Percentiles rank a stretch among this genome's conserved stretches.
Evolutionary conservation across 2,797 vertebrate genomes (phyloP).

Genomic region (Propithecus perrieri): DNA sequence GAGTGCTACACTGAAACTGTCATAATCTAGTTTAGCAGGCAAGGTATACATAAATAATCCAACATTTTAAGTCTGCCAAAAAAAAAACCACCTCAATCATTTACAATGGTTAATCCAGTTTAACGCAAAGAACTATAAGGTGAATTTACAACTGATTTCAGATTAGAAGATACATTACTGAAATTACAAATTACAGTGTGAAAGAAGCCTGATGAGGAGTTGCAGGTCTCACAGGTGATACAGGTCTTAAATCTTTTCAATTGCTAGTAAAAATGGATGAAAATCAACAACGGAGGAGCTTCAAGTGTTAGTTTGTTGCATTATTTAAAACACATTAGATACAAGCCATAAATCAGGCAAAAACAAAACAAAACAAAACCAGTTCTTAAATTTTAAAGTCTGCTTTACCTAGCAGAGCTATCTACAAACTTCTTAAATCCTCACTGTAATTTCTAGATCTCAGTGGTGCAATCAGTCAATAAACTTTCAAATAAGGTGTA

Average conservation of each 20-base stretch:
- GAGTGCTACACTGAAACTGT: not conserved
- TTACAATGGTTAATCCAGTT: slow-evolving; percentile 6
- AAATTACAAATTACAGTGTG: not conserved
- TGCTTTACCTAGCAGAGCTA: not conserved
- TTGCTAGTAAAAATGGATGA: not conserved
- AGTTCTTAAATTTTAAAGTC: slow-evolving; percentile 22
- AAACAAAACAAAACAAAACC: not conserved
- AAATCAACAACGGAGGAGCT: not conserved
- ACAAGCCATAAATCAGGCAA: not conserved
- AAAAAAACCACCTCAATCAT: slow-evolving; percentile 56
- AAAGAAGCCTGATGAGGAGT: not conserved
- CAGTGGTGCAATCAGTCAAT: not conserved
- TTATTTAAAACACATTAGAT: not conserved
- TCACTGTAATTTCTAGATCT: slow-evolving; percentile 14
- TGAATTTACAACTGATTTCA: slow-evolving; percentile 48
- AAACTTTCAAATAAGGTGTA: not conserved
- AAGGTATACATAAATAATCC: slow-evolving; percentile 59
- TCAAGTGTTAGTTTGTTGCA: not conserved
- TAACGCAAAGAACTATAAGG: slow-evolving; percentile 58
- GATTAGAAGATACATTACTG: slow-evolving; percentile 29
- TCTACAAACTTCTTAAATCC: not conserved
- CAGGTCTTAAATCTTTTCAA: not conserved
- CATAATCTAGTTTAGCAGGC: slow-evolving; percentile 36
- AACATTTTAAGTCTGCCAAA: slow-evolving; percentile 37
- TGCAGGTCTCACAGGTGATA: not conserved